Evolutionary conservation across 2,888 invertebrate species (phyloP), one percentile per base, ranked within the genome.

Genomic region (Pachydiplax longipennis): DNA sequence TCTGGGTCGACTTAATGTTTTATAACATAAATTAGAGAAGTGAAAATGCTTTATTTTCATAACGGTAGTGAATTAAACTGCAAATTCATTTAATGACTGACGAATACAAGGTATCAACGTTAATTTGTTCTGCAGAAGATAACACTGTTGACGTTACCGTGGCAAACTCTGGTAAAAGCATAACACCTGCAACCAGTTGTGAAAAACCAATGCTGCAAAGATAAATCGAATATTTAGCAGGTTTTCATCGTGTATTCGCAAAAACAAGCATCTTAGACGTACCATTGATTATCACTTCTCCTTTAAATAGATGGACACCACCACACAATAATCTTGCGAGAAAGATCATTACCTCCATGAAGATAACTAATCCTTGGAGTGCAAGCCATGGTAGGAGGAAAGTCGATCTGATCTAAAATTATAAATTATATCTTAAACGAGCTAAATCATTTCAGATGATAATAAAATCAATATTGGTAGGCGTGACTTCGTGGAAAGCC

Each of bases 101-200:
- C n/a, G n/a, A n/a, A n/a, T n/a, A n/a, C n/a, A 53, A 53, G 1
- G 1, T 53, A 12, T 8, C 48, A 53, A 4, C 5, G 12, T 13
- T 12, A 13, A 53, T 53, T 13, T 53, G 8, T 53, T 53, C 13
- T 53, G 48, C 48, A 13, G 15, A 2, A 53, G 10, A 15, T 10
- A 4, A 53, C 1, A 15, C 48, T 12, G 5, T 53, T 53, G 48
- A 12, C 12, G 48, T 53, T 53, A 53, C 12, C n/a, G n/a, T n/a
- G n/a, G n/a, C 37, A 13, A 3, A 81, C 58, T 61, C 6, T 18
- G 31, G 58, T 35, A 61, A 35, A 61, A 58, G 61, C 87, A 87
- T 13, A 87, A n/a, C 22, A 87, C 87, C 61, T 87, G 87, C 22
- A 87, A 12, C 87, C 87, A 87, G 12, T 87, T 87, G 37, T 87